Base-by-base conservation (phyloP, 2,113 vertebrate genomes). In the Oophaga pumilio region DNA sequence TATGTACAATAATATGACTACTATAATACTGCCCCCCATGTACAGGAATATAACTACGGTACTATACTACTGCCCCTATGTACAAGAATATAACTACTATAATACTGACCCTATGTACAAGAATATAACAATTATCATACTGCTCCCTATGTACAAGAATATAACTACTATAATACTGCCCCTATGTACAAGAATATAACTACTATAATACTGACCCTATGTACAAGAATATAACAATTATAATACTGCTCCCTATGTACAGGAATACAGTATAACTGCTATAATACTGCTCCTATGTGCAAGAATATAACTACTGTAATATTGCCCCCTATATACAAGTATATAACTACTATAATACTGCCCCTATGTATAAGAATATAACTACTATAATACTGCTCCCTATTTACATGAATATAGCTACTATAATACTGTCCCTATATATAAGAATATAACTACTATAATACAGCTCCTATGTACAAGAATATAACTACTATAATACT, bases 271-370 rank as follows among this genome's bases (percentile, higher is more conserved):
- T n/a, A 64, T n/a, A 64, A 64, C 62, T 64, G n/a, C 62, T 64
- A 64, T 64, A 64, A 64, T 64, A 64, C 68, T 71, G 68, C 68
- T 10, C 26, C 68, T 33, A 28, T 71, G 14, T 71, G 28, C 68
- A 28, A 71, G 68, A 28, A 71, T 71, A 71, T 71, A 71, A 71
- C 24, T 71, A 71, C 68, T 28, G 28, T 71, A 28, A 71, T 17
- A 71, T 13, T 71, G 68, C 26, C 57, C 8, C 68, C 68, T 71
- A 33, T 71, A 2, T 71, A 71, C 68, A 71, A 71, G 26, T n/a
- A n/a, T 64, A 64, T 64, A 64, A 73, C 26, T 73, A 73, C 69
- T 73, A 73, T 73, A 73, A 73, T 73, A 73, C 69, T 73, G 28
- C 69, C 15, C 8, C 15, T 14, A 33, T 33, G 4, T 43, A 73